Evolutionary conservation across 2,888 invertebrate genomes (phyloP).

Genomic region (Nemotelus pantherinus): DNA sequence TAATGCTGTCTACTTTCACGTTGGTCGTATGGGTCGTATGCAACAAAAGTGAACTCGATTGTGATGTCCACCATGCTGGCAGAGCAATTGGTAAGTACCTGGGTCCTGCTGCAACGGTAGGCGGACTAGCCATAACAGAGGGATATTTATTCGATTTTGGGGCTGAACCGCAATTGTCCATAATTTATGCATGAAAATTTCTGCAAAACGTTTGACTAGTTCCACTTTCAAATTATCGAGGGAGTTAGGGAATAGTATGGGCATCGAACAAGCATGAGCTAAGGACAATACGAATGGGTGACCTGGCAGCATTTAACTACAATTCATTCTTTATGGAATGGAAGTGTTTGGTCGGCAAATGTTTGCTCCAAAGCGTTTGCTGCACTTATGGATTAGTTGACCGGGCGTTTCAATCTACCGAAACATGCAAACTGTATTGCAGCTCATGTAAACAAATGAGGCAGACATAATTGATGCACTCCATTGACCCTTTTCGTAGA

Average conservation of each 20-base stretch:
- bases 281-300: background rate
- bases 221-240: constrained; percentile 31
- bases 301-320: constrained; percentile 22
- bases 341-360: constrained; percentile 10
- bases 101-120: background rate
- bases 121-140: constrained; percentile 21
- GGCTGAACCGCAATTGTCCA: constrained; percentile 51
- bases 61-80: background rate
- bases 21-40: background rate
- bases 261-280: background rate
- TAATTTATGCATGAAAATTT: constrained; percentile 54
- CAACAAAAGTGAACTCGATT: background rate
- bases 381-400: constrained; percentile 43
- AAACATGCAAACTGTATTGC: constrained; percentile 46
- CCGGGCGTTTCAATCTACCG: constrained; percentile 32
- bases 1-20: background rate
- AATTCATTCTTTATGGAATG: constrained; percentile 33
- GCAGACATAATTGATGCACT: constrained; percentile 45
- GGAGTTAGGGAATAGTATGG: background rate
- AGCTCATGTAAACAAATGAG: constrained; percentile 49
- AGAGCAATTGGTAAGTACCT: background rate
- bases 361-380: constrained; percentile 35
- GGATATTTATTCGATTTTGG: constrained; percentile 54
- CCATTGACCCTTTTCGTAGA: constrained; percentile 45
- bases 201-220: constrained; percentile 48